These are phyloP conservation scores for Columba janthina DNA, from an alignment of 2,113 vertebrate species.

Conservation along the genomic window DNA sequence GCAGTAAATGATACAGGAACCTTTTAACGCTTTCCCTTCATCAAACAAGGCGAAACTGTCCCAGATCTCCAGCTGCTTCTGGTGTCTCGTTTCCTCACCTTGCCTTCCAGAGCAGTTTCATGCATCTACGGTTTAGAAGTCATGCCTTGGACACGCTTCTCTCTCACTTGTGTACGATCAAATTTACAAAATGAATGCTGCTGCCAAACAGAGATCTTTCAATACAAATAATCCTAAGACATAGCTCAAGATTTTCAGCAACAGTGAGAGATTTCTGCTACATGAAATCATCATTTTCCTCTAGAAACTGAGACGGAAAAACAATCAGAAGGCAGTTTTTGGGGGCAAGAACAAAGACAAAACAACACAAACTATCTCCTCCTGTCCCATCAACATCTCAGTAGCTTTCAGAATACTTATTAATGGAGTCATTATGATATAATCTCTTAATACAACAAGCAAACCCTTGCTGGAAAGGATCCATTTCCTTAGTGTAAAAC, in stretches of 20 bases:
- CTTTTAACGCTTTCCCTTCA: background rate
- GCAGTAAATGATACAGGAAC: fast-evolving
- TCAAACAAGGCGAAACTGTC: background rate
- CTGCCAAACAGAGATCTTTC: background rate
- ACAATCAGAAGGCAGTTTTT: background rate
- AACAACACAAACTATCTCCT: background rate
- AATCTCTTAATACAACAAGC: background rate
- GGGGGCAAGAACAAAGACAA: background rate
- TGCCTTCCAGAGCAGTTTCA: background rate
- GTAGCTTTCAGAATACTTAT: background rate
- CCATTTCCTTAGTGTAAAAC: background rate
- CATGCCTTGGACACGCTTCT: background rate
- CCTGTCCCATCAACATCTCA: background rate
- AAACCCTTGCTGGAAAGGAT: background rate
- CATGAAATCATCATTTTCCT: fast-evolving
- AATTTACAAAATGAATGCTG: background rate
- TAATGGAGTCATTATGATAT: background rate
- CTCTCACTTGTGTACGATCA: background rate
- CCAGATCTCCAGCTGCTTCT: background rate
- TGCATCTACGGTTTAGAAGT: background rate
- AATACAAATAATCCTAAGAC: background rate
- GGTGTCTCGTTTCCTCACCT: background rate
- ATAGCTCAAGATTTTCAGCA: background rate
- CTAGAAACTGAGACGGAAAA: background rate
- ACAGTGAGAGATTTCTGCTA: background rate